Evolutionary conservation across 2,888 invertebrate species (phyloP).

Genomic region (Rhaphigaster nebulosa): DNA sequence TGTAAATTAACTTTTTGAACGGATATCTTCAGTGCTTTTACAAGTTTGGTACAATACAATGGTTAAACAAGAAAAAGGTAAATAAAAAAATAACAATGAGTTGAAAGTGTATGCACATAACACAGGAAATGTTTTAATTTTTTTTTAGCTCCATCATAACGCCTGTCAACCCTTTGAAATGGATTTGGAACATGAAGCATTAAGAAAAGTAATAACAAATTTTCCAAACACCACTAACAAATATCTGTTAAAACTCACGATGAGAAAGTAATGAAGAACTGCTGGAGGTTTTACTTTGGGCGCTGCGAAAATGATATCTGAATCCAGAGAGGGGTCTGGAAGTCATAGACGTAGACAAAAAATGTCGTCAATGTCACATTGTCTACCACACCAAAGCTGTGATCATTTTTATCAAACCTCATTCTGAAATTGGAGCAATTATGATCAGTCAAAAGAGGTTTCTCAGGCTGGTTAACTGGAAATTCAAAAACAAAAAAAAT

Average conservation of each 20-base stretch:
- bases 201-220: too few species aligned
- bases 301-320: slow-evolving; percentile 98
- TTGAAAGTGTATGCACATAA: neutral
- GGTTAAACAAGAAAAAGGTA: neutral
- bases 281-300: slow-evolving; percentile 95
- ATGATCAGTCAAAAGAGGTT: slow-evolving; percentile 79
- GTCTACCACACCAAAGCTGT: slow-evolving; percentile 92
- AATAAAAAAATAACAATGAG: neutral
- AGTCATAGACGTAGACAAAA: slow-evolving; percentile 97
- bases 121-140: neutral
- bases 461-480: slow-evolving; percentile 77
- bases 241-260: slow-evolving; percentile 76
- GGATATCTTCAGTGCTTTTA: neutral
- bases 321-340: slow-evolving; percentile 95
- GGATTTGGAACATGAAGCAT: neutral
- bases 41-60: neutral
- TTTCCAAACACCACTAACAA: neutral
- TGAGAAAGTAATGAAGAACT: slow-evolving; percentile 99
- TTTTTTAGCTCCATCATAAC: neutral
- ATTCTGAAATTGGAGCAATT: slow-evolving; percentile 84
- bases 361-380: slow-evolving; percentile 93
- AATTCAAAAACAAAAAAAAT: slow-evolving; percentile 48
- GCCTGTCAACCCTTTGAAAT: too few species aligned
- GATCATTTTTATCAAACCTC: slow-evolving; percentile 92
- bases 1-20: neutral